Base-by-base conservation (phyloP, 2,888 invertebrate species). In the Pilophorus perplexus region DNA sequence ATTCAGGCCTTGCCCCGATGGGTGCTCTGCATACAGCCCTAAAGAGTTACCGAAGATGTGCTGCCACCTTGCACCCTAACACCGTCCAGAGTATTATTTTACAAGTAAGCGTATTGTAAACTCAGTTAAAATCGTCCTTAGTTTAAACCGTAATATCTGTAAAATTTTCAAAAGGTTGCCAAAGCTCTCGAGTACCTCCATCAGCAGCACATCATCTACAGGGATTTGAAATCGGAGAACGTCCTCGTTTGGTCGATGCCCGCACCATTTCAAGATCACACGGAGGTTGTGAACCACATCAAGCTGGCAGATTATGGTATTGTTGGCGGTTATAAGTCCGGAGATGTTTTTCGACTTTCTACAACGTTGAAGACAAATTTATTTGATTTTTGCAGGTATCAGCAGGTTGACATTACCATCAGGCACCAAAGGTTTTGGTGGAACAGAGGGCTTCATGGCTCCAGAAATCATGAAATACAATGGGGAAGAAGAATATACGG, bases 361-460 rank as follows among this genome's bases (percentile, higher is more conserved):
- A 42, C 42, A 10, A 10, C 10, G 8, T 33, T 10, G 37, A 10
- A 33, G 10, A 6, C 37, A 33, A 33, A 16, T 42, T 42, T 10
- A 6, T 42, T 42, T 42, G 16, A 5, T n/a, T 22, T 37, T 38
- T 40, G 28, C 27, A 59, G 86, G 93, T 55, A 95, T 95, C 67
- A 93, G 93, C 74, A 82, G 94, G 42, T 81, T 89, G 71, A 93
- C 89, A 1, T 83, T 93, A 6, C 93, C 94, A 0, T 91, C 91
- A 1, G 93, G 94, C 0, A 90, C 93, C 0, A 96, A 95, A 77
- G 98, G 99, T 0, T 98, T 97, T 79, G 98, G 97, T 0, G 98
- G 99, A 1, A 99, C 99, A 0, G 95, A 96, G 78, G 98, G 98
- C 0, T 99, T 97, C 77, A 99, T 99, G 93, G 99, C 98, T 1